Base-by-base conservation (phyloP, 2,113 vertebrate species). In the Halcyon senegalensis region DNA sequence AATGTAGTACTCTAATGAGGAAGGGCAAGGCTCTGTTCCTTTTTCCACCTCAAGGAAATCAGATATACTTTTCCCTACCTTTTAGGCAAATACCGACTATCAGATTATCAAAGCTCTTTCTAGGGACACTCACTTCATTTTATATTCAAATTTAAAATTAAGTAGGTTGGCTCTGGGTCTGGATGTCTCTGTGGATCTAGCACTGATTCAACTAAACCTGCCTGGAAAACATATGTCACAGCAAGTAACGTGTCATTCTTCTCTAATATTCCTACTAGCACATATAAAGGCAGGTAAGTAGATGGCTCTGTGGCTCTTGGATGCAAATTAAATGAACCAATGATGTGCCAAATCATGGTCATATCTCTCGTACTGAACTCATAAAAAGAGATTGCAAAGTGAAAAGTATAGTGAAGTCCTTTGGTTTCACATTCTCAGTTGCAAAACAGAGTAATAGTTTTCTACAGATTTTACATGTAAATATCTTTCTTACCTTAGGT, bases 111-210 rank as follows among this genome's bases (percentile, higher is more conserved):
- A 93, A 95, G 70, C 13, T 35, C 69, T 90, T 97, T 95, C 94
- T 84, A 78, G 84, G 91, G 93, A 94, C 60, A 84, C 35, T 91
- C 56, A 56, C 64, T 82, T 96, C 48, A 94, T 96, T 97, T 95
- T 56, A 89, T 94, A 94, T 95, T 96, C 89, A 96, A 94, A 94
- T 94, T 92, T 75, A 39, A 94, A 96, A 97, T 94, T 80, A 89
- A 94, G 86, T 90, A 87, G 68, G 64, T 91, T 95, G 87, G 66
- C 60, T 91, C 69, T 87, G 62, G 81, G 77, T 95, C 62, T 93
- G 62, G 27, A 82, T 67, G 73, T 94, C 94, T 96, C 95, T 87
- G 53, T 87, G 91, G 93, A 95, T 94, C 87, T 85, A 80, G 70
- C 63, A 66, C 69, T 93, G 89, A 94, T 93, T 96, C 94, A 93